These are phyloP conservation scores for Ceyx melanurus DNA, from an alignment of 2,113 vertebrate species.

Conservation along the genomic window DNA sequence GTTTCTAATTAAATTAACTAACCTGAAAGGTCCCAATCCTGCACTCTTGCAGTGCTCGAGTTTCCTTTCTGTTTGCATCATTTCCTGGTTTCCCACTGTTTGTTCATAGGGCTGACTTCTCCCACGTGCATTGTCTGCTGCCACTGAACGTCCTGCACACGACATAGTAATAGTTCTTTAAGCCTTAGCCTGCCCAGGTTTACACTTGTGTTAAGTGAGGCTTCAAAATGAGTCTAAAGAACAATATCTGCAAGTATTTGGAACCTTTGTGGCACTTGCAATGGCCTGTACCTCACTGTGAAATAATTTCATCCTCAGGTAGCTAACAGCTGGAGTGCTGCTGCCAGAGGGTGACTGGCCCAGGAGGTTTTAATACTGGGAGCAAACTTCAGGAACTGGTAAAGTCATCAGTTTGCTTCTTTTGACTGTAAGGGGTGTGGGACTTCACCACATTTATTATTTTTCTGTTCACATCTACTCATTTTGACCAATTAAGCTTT, in stretches of 20 bases:
- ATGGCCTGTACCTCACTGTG: not conserved
- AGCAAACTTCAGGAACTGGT: not conserved
- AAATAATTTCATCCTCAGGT: not conserved
- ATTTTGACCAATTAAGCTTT: not conserved
- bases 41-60: not conserved
- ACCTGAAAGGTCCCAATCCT: not conserved
- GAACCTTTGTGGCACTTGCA: not conserved
- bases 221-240: not conserved
- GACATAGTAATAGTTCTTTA: not conserved
- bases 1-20: conserved; percentile 9
- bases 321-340: not conserved
- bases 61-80: not conserved
- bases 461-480: not conserved
- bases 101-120: not conserved
- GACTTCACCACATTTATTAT: not conserved
- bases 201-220: not conserved
- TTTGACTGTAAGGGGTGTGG: not conserved
- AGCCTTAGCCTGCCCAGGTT: not conserved
- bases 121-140: not conserved
- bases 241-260: not conserved
- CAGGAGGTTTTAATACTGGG: not conserved
- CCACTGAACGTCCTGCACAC: not conserved
- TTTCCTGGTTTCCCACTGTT: not conserved
- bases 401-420: not conserved
- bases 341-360: not conserved